Conservation (phyloP, 2,888 invertebrate genomes). For the Hyposoter didymator region DNA sequence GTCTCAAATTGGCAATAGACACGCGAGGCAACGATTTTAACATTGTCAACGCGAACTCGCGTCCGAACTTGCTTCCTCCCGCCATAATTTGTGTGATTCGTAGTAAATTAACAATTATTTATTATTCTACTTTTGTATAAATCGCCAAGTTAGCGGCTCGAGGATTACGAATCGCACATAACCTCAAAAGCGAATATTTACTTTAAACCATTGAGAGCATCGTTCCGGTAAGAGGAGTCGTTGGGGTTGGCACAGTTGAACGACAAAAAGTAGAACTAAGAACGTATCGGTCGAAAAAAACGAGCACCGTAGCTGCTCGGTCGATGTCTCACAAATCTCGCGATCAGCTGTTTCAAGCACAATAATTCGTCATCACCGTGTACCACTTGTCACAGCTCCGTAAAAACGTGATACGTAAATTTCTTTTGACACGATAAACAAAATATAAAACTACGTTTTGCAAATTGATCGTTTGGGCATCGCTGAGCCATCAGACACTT, state of each 20-base stretch:
- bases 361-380: background rate
- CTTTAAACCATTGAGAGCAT: background rate
- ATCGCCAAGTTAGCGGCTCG: background rate
- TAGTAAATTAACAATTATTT: background rate
- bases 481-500: background rate
- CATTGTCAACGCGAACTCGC: conserved; percentile 92
- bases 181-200: background rate
- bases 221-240: no score
- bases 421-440: background rate
- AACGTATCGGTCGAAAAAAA: no score
- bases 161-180: background rate
- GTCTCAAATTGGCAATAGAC: conserved; percentile 89
- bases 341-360: background rate
- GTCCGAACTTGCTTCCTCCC: conserved; percentile 80
- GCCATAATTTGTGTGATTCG: conserved; percentile 44
- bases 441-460: background rate
- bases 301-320: background rate
- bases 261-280: no score
- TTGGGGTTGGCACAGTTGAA: no score
- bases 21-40: conserved; percentile 91
- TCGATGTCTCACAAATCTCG: background rate
- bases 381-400: background rate
- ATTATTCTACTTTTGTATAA: conserved; percentile 10
- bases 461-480: background rate
- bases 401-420: background rate